Base-by-base conservation (phyloP, 2,113 vertebrate genomes). In the Enhydra lutris region DNA sequence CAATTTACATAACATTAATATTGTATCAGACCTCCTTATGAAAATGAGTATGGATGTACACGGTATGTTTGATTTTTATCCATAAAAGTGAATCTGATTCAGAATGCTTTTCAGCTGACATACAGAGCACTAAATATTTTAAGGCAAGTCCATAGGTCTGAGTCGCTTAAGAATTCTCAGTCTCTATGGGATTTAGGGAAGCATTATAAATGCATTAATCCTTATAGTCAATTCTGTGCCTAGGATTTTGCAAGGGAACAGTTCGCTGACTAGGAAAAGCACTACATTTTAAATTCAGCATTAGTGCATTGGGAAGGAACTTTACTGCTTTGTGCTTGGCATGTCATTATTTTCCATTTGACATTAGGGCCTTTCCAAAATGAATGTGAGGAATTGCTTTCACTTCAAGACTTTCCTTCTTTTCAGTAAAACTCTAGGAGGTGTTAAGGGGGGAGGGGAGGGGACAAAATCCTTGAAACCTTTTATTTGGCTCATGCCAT, bases 351-450 rank as follows among this genome's bases (percentile, higher is more conserved):
- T 99, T 99, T 99, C 99, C 99, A 99, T 99, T 99, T 98, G 99
- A 99, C 98, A 98, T 99, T 99, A 99, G 99, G 99, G 99, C 99
- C 99, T 99, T 99, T 99, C 99, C 99, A 99, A 99, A 99, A 99
- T 99, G 99, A 99, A 99, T 99, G 99, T 99, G 99, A 99, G 99
- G 99, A 99, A 99, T 99, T 99, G 99, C 99, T 99, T 99, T 99
- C 99, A 99, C 98, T 99, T 99, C 99, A 99, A 98, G 99, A 99
- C 99, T 99, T 98, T 99, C 99, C 99, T 99, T 99, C 99, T 98
- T 98, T 98, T 98, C 98, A 98, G 97, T 95, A 98, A 98, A 98
- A 97, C 78, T 71, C 95, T 97, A 97, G 97, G 88, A 98, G 97
- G 94, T 98, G 97, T 42, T 97, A 92, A 81, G 59, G 79, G 97